phyloP scores from a whole-genome alignment of 2,888 invertebrate species.

The Nomada flava region DNA sequence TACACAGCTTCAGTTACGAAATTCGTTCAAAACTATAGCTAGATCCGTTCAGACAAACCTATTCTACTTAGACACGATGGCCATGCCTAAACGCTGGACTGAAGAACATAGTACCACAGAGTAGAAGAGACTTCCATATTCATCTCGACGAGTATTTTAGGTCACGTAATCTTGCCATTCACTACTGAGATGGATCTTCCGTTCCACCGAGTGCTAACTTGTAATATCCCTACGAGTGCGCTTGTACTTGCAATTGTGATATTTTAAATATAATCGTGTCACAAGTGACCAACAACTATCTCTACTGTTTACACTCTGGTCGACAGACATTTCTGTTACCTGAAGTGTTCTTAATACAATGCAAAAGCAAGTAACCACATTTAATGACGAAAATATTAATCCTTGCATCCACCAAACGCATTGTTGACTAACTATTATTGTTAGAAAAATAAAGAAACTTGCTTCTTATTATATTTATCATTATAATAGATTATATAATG shows the following conservation, averaged over 20 bases:
- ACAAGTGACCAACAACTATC: too few relatives aligned
- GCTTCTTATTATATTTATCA: too few relatives aligned
- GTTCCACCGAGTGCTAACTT: constrained; percentile 9
- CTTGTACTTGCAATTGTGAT: neutral
- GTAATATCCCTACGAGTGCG: neutral
- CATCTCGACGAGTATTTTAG: constrained; percentile 17
- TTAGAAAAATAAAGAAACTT: too few relatives aligned
- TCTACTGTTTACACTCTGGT: too few relatives aligned
- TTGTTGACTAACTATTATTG: too few relatives aligned
- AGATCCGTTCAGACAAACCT: too few relatives aligned
- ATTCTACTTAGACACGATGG: constrained; percentile 9
- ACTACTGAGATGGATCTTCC: constrained; percentile 1
- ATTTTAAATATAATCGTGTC: neutral
- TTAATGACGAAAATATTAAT: too few relatives aligned
- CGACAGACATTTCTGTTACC: too few relatives aligned
- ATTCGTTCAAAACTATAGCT: neutral
- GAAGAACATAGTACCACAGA: constrained; percentile 13
- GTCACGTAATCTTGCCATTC: constrained; percentile 21
- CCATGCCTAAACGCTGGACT: constrained; percentile 1
- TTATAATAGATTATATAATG: too few relatives aligned
- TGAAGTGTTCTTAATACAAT: too few relatives aligned
- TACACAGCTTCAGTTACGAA: neutral
- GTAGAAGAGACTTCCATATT: constrained; percentile 6
- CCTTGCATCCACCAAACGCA: too few relatives aligned
- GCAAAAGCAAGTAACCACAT: too few relatives aligned